phyloP scores from a whole-genome alignment of 2,888 invertebrate species.

The Amphiduros pacificus region DNA sequence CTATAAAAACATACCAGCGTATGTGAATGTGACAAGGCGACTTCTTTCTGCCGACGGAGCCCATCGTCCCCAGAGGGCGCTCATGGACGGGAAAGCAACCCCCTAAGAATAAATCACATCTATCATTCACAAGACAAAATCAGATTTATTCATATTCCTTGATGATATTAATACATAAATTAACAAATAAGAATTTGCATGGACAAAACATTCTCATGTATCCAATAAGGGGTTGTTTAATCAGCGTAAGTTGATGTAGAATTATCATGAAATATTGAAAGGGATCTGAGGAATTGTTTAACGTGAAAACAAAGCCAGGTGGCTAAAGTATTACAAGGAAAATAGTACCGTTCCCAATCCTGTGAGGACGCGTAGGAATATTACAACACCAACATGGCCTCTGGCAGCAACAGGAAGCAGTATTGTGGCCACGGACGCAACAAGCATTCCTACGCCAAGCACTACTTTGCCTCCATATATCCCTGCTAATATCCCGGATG shows the following conservation, averaged over 20 bases:
- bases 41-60: constrained; percentile 50
- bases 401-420: constrained; percentile 78
- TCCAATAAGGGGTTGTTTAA: too few species aligned
- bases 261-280: too few species aligned
- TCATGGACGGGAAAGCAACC: constrained; percentile 56
- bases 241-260: too few species aligned
- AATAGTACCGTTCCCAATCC: constrained; percentile 84
- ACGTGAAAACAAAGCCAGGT: too few species aligned
- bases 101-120: too few species aligned
- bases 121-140: too few species aligned
- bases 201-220: too few species aligned
- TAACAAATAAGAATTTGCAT: too few species aligned
- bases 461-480: constrained; percentile 85
- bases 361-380: constrained; percentile 75
- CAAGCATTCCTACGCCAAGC: constrained; percentile 77
- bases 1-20: constrained; percentile 43
- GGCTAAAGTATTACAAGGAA: too few species aligned
- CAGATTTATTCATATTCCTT: too few species aligned
- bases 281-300: too few species aligned
- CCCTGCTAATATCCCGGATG: constrained; percentile 68
- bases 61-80: constrained; percentile 55
- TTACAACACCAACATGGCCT: constrained; percentile 71
- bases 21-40: constrained; percentile 36
- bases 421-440: constrained; percentile 79
- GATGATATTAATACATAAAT: too few species aligned